Evolutionary conservation across 2,888 invertebrate genomes (phyloP), one percentile per base, ranked within the genome.

Genomic region (Mycogona germanica): DNA sequence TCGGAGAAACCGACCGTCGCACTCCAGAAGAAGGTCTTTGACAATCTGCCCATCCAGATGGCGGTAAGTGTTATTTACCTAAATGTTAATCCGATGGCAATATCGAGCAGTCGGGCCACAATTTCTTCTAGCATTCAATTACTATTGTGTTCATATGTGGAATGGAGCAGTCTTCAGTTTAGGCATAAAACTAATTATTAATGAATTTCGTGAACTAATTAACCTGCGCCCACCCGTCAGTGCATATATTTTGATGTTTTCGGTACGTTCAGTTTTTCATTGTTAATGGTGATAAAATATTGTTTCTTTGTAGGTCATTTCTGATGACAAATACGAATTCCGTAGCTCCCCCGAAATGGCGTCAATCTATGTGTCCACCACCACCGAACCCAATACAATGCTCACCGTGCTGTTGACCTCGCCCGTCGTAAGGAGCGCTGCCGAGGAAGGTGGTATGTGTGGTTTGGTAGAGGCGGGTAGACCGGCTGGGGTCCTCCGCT

Each of bases 381-480:
- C 82, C 57, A 73, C 75, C 49, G 82, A 75, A 47, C 73, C 72
- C 19, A 68, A 68, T 55, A 68, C 87, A 55, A 77, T 78, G 51
- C 92, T 95, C 60, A 82, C 84, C 60, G 86, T 96, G 58, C 85
- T 87, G 58, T 77, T 96, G 59, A 95, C 96, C 49, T 93, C 95
- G 59, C 92, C 93, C 45, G 76, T 92, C 51, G 84, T 95, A 80
- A 80, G 95, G 58, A 46, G 52, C 17, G 58, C 55, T 48, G 47
- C 30, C 6, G 32, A 46, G 19, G 62, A 60, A 50, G 57, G 59
- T 55, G 44, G 58, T 55, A 55, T 55, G 50, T 55, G 40, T 38
- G 14, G 23, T 29, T 19, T 32, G 47, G 19, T n/a, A 47, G 29
- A 32, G 47, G 47, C 35, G 5, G 28, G 47, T 32, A 32, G 47